Base-by-base conservation (phyloP, 2,113 vertebrate species). In the Phyllopteryx taeniolatus region DNA sequence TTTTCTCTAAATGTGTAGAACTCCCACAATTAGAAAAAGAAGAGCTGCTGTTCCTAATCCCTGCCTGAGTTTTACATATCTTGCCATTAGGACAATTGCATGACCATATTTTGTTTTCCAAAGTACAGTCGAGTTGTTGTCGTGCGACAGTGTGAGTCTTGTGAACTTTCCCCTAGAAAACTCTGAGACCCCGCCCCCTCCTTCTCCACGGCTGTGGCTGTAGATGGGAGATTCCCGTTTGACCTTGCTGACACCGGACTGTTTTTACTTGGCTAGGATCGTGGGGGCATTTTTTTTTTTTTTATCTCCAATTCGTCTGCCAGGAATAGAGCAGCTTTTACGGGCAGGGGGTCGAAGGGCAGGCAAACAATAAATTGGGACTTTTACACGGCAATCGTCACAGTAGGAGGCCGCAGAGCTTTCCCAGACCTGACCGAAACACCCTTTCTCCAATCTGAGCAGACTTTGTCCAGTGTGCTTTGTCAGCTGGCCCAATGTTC, bases 151-250 rank as follows among this genome's bases (percentile, higher is more conserved):
- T 46, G 2, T 27, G 15, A 70, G 57, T 27, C 47, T 47, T 22
- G 47, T 75, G 14, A 87, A 75, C 79, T 79, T 77, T 85, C 68
- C 27, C 70, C 83, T 78, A 56, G 74, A 53, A 73, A 46, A 79
- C 44, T 51, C 22, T 0, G 39, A 33, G 53, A 56, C 8, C n/a
- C n/a, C 53, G 20, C 53, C 53, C 9, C 53, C 53, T 11, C 53
- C n/a, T 56, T 22, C 53, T 9, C 53, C 17, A 6, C 17, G 49
- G 6, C 49, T 56, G 53, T 10, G 20, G n/a, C 5, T 8, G 53
- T 20, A 19, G 5, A 17, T 0, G 17, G 67, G 74, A 74, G 1
- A 62, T 57, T 74, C 70, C 15, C 10, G 13, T 68, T 59, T 64
- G 47, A 27, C 9, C 31, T 17, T 11, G 5, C 15, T 67, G 69